phyloP scores from a whole-genome alignment of 2,113 vertebrate species.

The Acrocephalus kingi region DNA sequence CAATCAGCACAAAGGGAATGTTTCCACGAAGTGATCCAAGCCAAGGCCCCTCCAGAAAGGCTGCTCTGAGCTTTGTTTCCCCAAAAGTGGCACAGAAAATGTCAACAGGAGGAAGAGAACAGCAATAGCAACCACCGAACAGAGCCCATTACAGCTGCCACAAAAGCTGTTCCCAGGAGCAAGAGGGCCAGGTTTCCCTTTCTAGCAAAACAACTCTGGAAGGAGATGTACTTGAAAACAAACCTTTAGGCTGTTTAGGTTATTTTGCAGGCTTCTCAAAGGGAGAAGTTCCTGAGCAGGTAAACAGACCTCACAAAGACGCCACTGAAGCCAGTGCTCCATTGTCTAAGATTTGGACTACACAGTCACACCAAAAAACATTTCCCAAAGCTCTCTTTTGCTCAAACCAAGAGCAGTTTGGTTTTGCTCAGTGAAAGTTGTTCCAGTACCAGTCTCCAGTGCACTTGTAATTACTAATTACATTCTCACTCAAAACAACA shows the following conservation, averaged over 20 bases:
- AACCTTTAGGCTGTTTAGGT: not conserved
- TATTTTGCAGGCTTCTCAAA: not conserved
- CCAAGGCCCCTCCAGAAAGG: not conserved
- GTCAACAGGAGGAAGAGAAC: not conserved
- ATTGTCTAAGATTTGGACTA: not conserved
- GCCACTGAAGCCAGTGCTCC: not conserved
- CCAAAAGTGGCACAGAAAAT: not conserved
- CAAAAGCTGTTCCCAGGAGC: not conserved
- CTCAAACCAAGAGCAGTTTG: not conserved
- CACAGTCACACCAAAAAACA: not conserved
- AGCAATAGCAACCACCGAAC: not conserved
- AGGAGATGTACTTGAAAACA: not conserved
- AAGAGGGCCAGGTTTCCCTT: not conserved
- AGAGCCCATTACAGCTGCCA: not conserved
- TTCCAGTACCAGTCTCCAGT: not conserved
- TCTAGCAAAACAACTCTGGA: not conserved
- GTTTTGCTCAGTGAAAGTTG: not conserved
- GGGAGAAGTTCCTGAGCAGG: not conserved
- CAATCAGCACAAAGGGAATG: not conserved
- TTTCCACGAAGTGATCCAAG: not conserved
- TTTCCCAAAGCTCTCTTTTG: not conserved
- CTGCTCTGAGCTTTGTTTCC: not conserved
- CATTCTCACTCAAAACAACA: not conserved
- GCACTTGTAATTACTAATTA: not conserved
- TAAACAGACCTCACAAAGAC: slow-evolving; percentile 22